Evolutionary conservation across 2,113 vertebrate genomes (phyloP).

Genomic region (Petroica traversi): DNA sequence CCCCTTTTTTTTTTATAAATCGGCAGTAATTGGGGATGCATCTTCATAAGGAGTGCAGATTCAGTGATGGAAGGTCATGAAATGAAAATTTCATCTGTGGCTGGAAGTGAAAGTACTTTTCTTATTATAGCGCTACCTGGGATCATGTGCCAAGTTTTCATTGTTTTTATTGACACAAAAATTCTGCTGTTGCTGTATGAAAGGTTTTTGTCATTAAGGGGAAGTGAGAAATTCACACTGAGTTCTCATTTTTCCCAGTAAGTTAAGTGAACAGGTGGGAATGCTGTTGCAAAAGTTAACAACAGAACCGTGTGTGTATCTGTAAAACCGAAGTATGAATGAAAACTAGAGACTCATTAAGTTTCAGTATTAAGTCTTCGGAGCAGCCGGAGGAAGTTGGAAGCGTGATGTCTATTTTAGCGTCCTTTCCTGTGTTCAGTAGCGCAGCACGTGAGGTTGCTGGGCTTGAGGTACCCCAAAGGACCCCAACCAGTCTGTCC

Average conservation of each 20-base stretch:
- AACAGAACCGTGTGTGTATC: background rate
- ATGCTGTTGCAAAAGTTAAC: background rate
- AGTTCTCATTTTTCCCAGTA: background rate
- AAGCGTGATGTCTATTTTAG: background rate
- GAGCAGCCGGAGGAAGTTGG: background rate
- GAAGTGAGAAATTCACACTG: background rate
- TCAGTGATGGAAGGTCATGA: background rate
- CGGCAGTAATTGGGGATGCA: background rate
- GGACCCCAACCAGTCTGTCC: slow-evolving; percentile 55
- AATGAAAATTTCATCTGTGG: background rate
- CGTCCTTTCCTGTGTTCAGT: background rate
- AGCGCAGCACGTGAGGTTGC: background rate
- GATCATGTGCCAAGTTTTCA: background rate
- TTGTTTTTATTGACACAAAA: background rate
- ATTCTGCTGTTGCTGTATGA: background rate
- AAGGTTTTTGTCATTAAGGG: background rate
- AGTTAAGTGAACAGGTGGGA: background rate
- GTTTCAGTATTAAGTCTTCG: background rate
- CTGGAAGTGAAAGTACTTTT: background rate
- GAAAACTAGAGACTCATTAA: background rate
- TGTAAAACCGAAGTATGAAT: background rate
- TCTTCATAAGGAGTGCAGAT: background rate
- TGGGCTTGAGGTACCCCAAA: background rate
- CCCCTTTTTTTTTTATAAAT: background rate
- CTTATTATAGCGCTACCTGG: background rate